phyloP scores from a whole-genome alignment of 1,140 invertebrate species.

The Centruroides vittatus region DNA sequence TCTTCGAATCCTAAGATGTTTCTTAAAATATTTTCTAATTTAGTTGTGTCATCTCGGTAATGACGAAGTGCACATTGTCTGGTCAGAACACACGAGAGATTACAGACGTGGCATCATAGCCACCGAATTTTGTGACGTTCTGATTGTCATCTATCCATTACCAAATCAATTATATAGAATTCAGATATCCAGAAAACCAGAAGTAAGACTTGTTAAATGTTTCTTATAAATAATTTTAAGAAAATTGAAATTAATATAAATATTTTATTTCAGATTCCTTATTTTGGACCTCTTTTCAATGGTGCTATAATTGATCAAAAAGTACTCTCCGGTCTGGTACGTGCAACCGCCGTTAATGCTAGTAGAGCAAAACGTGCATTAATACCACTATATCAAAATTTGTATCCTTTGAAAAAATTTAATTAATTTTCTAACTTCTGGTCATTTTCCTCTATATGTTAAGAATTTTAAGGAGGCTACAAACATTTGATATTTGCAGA shows the following conservation, averaged over 20 bases:
- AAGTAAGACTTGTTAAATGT: slow-evolving; percentile 40
- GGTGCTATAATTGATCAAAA: slow-evolving; percentile 76
- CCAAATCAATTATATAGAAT: slow-evolving; percentile 59
- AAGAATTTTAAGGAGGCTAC: too few relatives aligned
- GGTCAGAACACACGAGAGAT: slow-evolving; percentile 91
- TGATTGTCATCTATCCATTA: slow-evolving; percentile 93
- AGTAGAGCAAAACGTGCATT: slow-evolving; percentile 77
- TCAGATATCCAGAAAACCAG: slow-evolving; percentile 67
- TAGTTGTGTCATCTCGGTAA: slow-evolving; percentile 84
- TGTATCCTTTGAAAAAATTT: slow-evolving; percentile 41
- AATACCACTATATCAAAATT: slow-evolving; percentile 78
- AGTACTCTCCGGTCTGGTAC: slow-evolving; percentile 70
- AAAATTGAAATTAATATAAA: too few relatives aligned
- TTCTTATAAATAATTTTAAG: not conserved
- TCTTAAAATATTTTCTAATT: not conserved
- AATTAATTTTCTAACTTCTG: too few relatives aligned
- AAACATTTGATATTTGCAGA: too few relatives aligned
- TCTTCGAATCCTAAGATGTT: not conserved
- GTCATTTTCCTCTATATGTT: too few relatives aligned
- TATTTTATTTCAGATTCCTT: slow-evolving; percentile 52
- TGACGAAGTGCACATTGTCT: slow-evolving; percentile 98
- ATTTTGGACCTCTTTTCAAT: slow-evolving; percentile 92
- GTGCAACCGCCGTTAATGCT: slow-evolving; percentile 81
- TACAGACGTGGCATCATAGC: slow-evolving; percentile 94
- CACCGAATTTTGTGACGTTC: slow-evolving; percentile 97